phyloP scores from a whole-genome alignment of 1,140 invertebrate species.

The Psix sp. region DNA sequence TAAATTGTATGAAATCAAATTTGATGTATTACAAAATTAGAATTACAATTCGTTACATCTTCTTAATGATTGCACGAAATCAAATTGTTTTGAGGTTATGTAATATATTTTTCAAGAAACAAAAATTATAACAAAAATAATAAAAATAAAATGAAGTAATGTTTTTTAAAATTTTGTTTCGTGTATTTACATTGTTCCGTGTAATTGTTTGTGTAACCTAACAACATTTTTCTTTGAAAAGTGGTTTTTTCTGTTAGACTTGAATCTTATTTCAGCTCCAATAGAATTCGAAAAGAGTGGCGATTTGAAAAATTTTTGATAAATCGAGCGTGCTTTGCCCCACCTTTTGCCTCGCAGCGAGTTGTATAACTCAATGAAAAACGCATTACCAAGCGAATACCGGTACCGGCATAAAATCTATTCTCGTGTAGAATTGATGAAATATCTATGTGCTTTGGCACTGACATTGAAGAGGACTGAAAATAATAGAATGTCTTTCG shows the following conservation, averaged over 20 bases:
- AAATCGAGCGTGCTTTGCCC: constrained; percentile 48
- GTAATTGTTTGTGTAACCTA: constrained; percentile 11
- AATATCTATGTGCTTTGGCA: constrained; percentile 33
- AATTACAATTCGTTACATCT: too few relatives aligned
- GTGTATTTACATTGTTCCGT: too few relatives aligned
- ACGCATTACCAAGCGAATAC: constrained; percentile 44
- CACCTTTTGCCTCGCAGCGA: neutral
- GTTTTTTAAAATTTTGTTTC: too few relatives aligned
- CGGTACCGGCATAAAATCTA: constrained; percentile 50
- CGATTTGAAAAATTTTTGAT: constrained; percentile 70
- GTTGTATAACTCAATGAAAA: constrained; percentile 62
- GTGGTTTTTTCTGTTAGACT: constrained; percentile 34
- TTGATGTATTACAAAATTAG: too few relatives aligned
- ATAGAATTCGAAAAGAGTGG: constrained; percentile 58
- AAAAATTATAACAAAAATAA: too few relatives aligned
- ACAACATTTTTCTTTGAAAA: constrained; percentile 20
- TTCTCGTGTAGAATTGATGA: constrained; percentile 44
- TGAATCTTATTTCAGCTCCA: constrained; percentile 64
- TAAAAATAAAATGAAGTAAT: too few relatives aligned
- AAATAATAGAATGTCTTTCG: constrained; percentile 44
- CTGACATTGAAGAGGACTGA: constrained; percentile 22
- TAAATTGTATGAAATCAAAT: too few relatives aligned
- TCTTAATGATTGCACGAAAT: too few relatives aligned
- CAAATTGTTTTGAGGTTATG: too few relatives aligned
- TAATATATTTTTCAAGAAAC: too few relatives aligned